phyloP scores from a whole-genome alignment of 2,888 invertebrate genomes.

The Epinotia bilunana region DNA sequence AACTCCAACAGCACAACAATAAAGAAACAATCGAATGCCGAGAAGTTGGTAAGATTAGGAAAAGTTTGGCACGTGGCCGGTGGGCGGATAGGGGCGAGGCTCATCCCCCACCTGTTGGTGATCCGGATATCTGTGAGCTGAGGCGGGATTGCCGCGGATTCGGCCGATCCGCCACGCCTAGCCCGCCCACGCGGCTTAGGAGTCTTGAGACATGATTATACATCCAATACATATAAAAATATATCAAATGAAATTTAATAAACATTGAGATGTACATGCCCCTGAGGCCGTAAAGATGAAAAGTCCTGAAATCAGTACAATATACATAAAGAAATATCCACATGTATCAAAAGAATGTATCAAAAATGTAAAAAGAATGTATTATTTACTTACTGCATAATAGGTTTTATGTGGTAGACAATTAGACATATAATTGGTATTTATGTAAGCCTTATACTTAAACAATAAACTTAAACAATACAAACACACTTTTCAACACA shows the following conservation, averaged over 20 bases:
- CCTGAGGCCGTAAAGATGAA: conserved; percentile 97
- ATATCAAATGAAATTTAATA: conserved; percentile 92
- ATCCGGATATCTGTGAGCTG: conserved; percentile 61
- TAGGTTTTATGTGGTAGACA: no score
- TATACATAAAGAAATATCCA: not conserved
- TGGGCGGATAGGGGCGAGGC: conserved; percentile 77
- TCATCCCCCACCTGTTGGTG: conserved; percentile 85
- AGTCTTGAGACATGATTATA: conserved; percentile 31
- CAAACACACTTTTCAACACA: no score
- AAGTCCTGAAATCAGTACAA: conserved; percentile 82
- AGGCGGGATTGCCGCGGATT: conserved; percentile 47
- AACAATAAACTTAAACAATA: no score
- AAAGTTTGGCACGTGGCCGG: conserved; percentile 66
- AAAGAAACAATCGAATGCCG: no score
- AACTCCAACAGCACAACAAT: no score
- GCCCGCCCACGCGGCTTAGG: conserved; percentile 54
- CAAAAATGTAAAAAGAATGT: no score
- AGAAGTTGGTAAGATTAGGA: conserved; percentile 17
- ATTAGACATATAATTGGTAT: no score
- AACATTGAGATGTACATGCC: conserved; percentile 99
- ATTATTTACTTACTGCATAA: no score
- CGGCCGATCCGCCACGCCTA: conserved; percentile 71
- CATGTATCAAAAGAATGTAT: no score
- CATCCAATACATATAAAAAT: not conserved
- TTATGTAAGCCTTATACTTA: no score